Evolutionary conservation across 2,113 vertebrate genomes (phyloP).

Genomic region (Clupea harengus): DNA sequence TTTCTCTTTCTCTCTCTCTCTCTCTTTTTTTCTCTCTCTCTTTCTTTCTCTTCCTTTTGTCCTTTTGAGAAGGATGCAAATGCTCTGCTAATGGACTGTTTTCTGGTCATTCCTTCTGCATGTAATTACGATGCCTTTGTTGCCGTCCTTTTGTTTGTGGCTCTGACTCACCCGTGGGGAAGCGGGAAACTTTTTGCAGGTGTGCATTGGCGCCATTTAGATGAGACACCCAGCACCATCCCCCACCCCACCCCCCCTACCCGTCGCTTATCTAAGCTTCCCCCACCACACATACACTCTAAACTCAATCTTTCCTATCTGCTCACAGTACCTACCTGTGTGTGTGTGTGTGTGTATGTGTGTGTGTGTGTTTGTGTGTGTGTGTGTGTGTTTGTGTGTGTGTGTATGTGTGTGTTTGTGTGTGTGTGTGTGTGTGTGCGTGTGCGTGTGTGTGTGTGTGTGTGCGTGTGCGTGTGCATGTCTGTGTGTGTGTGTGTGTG

Average conservation of each 20-base stretch:
- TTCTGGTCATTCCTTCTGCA: constrained; percentile 32
- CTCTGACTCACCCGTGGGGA: constrained; percentile 39
- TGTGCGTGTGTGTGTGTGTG: not conserved
- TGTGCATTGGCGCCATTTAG: constrained; percentile 43
- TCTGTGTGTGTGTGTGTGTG: not conserved
- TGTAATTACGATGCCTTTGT: constrained; percentile 49
- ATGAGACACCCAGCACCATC: constrained; percentile 24
- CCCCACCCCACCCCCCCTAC: constrained; percentile 22
- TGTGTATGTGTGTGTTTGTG: not conserved
- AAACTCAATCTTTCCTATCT: not conserved
- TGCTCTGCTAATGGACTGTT: constrained; percentile 38
- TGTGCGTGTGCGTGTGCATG: not conserved
- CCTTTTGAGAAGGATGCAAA: constrained; percentile 36
- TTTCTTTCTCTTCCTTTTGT: constrained; percentile 27
- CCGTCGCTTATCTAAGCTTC: not conserved
- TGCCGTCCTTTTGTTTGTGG: constrained; percentile 29
- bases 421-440: not conserved
- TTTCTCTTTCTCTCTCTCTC: not conserved
- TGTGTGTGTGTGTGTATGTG: not conserved
- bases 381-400: not conserved
- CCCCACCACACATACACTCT: not conserved
- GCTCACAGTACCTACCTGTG: not conserved
- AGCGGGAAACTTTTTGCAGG: constrained; percentile 32
- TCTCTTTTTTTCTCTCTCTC: not conserved
- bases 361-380: not conserved